Conservation (phyloP, 2,888 invertebrate species). For the Metopia argyrocephala region DNA sequence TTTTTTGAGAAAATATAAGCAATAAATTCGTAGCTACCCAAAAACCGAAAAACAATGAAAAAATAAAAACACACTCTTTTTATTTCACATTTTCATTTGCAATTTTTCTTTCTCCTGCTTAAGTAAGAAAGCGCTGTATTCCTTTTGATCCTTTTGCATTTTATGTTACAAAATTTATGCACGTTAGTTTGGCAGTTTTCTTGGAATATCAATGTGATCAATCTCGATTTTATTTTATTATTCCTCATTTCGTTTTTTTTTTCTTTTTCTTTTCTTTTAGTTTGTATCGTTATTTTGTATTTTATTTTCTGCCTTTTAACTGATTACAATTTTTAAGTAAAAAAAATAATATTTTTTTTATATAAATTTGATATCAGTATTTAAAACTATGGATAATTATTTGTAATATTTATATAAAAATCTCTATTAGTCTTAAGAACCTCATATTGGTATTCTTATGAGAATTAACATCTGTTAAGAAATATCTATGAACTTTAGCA, state of each 20-base stretch:
- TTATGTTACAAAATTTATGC: conserved; percentile 66
- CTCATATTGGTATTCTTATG: too few species aligned
- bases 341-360: conserved; percentile 54
- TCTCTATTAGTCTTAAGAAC: too few species aligned
- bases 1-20: conserved; percentile 49
- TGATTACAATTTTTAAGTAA: conserved; percentile 75
- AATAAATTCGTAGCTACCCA: conserved; percentile 48
- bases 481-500: too few species aligned
- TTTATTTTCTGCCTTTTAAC: conserved; percentile 64
- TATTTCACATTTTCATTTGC: neutral
- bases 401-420: too few species aligned
- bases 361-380: conserved; percentile 25
- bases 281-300: conserved; percentile 20
- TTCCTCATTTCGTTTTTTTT: too few species aligned
- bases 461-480: too few species aligned
- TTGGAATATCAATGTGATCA: conserved; percentile 76
- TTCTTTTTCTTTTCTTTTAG: conserved; percentile 22
- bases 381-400: neutral
- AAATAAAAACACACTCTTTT: neutral
- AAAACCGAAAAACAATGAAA: too few species aligned
- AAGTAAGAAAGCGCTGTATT: conserved; percentile 51
- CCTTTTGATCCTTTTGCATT: conserved; percentile 59
- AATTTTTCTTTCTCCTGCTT: conserved; percentile 8
- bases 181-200: conserved; percentile 70
- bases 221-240: conserved; percentile 70